Conservation (phyloP, 2,113 vertebrate genomes). For the Hydropotes inermis region DNA sequence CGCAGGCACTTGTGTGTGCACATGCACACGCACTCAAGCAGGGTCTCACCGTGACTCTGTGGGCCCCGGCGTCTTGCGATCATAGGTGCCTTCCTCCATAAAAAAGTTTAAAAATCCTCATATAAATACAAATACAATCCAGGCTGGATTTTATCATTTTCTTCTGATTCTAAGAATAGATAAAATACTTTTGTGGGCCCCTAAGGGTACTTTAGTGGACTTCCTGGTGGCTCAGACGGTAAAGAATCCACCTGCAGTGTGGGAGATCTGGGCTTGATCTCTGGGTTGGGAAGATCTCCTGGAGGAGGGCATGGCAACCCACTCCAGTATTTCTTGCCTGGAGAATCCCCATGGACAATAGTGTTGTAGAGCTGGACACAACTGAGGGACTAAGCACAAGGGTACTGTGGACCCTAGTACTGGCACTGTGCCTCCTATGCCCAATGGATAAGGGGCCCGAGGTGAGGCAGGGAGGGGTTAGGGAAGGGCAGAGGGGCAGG, state of each 20-base stretch:
- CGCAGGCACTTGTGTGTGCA: background rate
- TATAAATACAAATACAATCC: background rate
- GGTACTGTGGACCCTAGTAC: background rate
- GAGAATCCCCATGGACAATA: background rate
- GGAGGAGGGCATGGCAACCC: background rate
- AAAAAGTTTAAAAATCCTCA: background rate
- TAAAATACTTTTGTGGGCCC: background rate
- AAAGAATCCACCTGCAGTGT: background rate
- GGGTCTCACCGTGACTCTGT: background rate
- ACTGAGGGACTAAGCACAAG: background rate
- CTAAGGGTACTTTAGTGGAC: background rate
- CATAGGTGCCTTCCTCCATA: background rate
- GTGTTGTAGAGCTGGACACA: background rate
- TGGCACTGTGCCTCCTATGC: background rate
- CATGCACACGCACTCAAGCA: background rate
- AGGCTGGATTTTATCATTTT: background rate
- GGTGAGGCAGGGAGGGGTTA: accelerated
- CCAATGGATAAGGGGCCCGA: background rate
- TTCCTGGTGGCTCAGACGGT: background rate
- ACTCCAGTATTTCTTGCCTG: background rate
- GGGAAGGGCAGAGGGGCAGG: background rate
- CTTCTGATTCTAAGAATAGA: background rate
- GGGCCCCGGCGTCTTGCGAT: background rate
- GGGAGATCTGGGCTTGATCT: background rate
- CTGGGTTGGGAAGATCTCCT: background rate